Percentiles rank a stretch among this genome's conserved stretches.
Evolutionary conservation across 2,113 vertebrate species (phyloP).

Genomic region (Cryptomyrus ogoouensis): DNA sequence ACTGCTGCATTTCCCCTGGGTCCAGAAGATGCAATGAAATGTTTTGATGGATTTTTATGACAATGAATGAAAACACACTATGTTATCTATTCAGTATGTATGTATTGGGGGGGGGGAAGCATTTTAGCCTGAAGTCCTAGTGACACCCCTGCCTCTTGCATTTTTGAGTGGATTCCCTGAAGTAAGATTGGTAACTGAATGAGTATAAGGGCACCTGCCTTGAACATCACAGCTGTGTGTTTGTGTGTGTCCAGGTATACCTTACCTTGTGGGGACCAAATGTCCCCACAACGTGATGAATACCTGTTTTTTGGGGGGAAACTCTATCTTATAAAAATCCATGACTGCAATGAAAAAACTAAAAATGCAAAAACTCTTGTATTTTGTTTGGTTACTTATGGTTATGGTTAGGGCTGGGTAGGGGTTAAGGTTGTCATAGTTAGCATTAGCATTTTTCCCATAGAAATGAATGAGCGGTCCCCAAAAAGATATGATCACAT

Average conservation of each 20-base stretch:
- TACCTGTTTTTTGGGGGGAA: neutral
- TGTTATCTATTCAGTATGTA: neutral
- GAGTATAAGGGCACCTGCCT: neutral
- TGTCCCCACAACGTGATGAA: neutral
- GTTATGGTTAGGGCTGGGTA: no score
- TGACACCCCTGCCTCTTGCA: neutral
- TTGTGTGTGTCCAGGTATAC: neutral
- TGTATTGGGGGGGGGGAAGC: neutral
- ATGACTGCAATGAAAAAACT: no score
- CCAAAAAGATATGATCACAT: no score
- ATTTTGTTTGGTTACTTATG: no score
- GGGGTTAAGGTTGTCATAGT: no score
- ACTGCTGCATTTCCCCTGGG: neutral
- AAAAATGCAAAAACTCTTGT: no score
- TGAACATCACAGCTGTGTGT: neutral
- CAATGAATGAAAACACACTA: neutral
- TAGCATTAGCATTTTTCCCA: no score
- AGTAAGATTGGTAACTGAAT: neutral
- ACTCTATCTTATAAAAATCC: neutral
- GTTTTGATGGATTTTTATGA: neutral
- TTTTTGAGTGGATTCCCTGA: neutral
- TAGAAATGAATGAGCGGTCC: no score
- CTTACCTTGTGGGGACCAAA: neutral
- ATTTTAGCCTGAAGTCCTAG: neutral
- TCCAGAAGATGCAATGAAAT: neutral